Evolutionary conservation across 2,113 vertebrate genomes (phyloP).

Genomic region (Pteruthius melanotis): DNA sequence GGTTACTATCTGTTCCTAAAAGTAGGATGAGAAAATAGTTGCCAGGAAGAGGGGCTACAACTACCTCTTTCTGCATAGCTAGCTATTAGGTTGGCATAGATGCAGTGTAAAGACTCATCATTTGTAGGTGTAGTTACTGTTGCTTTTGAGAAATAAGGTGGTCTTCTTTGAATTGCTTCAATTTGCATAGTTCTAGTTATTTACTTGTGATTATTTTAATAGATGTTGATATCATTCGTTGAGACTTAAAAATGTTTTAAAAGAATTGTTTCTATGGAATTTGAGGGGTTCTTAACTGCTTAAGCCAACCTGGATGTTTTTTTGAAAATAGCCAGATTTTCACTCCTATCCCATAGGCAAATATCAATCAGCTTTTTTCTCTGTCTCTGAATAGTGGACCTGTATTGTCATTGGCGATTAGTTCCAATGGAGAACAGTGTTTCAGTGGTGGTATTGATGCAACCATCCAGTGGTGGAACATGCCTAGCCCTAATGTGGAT

Average conservation of each 20-base stretch:
- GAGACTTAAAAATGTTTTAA: background rate
- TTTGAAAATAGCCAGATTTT: background rate
- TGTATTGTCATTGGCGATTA: constrained; percentile 90
- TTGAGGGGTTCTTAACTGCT: background rate
- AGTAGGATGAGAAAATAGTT: background rate
- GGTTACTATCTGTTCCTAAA: background rate
- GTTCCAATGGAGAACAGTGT: constrained; percentile 93
- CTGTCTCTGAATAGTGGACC: constrained; percentile 80
- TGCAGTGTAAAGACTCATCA: background rate
- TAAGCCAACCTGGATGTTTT: background rate
- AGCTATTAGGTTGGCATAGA: background rate
- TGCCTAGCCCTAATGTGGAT: constrained; percentile 94
- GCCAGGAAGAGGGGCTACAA: background rate
- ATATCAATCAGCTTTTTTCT: constrained; percentile 5
- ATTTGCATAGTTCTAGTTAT: background rate
- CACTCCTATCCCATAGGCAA: background rate
- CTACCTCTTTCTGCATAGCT: background rate
- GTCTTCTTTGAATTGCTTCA: background rate
- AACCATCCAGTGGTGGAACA: constrained; percentile 98
- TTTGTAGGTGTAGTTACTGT: background rate
- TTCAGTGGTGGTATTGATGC: constrained; percentile 95
- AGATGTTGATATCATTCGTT: background rate
- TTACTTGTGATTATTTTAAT: background rate
- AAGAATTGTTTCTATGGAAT: background rate
- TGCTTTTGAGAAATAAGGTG: background rate